Conservation (phyloP, 2,113 vertebrate genomes). For the Setophaga petechia region DNA sequence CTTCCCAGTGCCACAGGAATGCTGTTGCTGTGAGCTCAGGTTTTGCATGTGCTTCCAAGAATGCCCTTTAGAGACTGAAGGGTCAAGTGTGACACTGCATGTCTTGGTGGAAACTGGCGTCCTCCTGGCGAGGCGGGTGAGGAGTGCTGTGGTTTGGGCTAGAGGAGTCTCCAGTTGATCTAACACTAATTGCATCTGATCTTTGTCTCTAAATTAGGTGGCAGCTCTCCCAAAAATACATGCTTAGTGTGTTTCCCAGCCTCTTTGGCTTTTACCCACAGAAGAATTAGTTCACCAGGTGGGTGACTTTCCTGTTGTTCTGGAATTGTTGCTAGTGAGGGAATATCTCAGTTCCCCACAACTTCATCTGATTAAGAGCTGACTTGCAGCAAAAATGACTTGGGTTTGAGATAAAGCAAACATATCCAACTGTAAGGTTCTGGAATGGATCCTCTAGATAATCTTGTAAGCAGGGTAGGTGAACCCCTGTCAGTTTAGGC, state of each 20-base stretch:
- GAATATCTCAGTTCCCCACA: constrained; percentile 25
- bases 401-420: constrained; percentile 5
- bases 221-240: constrained; percentile 27
- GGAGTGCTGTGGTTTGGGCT: neutral
- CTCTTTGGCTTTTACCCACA: constrained; percentile 5
- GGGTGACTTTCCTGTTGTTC: constrained; percentile 33
- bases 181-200: constrained; percentile 20
- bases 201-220: constrained; percentile 42
- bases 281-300: constrained; percentile 57
- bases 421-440: neutral
- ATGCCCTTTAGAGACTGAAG: neutral
- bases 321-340: constrained; percentile 24
- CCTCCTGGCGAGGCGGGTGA: neutral
- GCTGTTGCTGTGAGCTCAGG: neutral
- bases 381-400: constrained; percentile 2
- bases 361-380: constrained; percentile 24
- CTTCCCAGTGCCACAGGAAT: constrained; percentile 19
- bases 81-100: neutral
- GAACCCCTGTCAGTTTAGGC: neutral
- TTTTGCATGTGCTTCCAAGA: constrained; percentile 12
- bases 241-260: constrained; percentile 42
- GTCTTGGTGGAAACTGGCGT: neutral
- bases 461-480: neutral
- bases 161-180: neutral
- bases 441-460: neutral